These are phyloP conservation scores for Lophura nycthemera DNA, from an alignment of 2,113 vertebrate genomes.

Conservation along the genomic window DNA sequence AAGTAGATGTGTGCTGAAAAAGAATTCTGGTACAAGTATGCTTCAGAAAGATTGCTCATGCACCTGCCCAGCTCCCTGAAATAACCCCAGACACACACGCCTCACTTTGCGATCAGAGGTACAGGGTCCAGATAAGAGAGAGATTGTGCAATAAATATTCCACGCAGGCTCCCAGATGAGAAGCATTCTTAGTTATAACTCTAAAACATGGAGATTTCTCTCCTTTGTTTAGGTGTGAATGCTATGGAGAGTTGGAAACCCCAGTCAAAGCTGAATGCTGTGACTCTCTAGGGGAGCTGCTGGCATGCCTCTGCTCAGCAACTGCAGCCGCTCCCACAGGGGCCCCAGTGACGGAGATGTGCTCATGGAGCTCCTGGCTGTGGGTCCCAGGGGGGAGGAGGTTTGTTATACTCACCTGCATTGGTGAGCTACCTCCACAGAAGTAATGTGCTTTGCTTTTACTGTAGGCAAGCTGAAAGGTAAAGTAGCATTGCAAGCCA, in stretches of 20 bases:
- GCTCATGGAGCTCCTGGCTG: neutral
- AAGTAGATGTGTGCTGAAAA: neutral
- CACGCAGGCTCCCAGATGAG: neutral
- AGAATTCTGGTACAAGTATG: neutral
- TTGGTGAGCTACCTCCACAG: neutral
- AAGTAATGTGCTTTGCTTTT: neutral
- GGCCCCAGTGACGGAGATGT: fast-evolving
- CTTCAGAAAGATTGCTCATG: neutral
- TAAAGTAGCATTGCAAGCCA: neutral
- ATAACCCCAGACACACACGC: neutral
- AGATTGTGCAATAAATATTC: neutral
- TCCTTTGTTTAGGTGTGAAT: neutral
- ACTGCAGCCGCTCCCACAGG: neutral
- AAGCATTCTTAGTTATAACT: neutral
- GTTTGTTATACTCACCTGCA: neutral
- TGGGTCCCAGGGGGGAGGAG: fast-evolving
- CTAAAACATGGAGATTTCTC: neutral
- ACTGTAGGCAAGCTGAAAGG: neutral
- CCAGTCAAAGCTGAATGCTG: neutral
- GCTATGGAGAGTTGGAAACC: neutral
- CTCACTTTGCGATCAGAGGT: neutral
- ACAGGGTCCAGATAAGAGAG: neutral
- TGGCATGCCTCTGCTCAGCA: neutral
- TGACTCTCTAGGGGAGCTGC: neutral
- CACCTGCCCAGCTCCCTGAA: neutral